Evolutionary conservation across 2,113 vertebrate species (phyloP).

Genomic region (Indicator maculatus): DNA sequence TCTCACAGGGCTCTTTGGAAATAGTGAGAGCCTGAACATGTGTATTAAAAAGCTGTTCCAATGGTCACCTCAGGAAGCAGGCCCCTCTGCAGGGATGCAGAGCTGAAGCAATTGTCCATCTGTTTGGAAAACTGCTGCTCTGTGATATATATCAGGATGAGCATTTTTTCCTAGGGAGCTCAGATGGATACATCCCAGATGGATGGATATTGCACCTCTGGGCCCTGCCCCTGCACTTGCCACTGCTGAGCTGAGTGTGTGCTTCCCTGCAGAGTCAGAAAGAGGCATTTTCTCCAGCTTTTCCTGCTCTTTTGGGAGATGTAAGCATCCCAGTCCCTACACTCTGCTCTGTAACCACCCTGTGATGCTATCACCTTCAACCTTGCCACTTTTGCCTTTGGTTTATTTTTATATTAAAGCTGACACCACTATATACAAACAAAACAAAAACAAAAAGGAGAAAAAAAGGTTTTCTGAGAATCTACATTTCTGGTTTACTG

Average conservation of each 20-base stretch:
- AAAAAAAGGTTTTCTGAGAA: background rate
- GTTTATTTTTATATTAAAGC: background rate
- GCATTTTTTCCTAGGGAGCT: background rate
- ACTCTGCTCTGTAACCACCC: background rate
- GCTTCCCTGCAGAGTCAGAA: background rate
- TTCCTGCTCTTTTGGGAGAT: background rate
- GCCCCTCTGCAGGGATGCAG: background rate
- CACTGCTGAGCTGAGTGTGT: rapidly evolving
- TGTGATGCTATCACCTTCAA: background rate
- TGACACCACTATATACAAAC: background rate
- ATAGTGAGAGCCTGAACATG: background rate
- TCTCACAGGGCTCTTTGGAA: background rate
- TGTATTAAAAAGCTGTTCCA: background rate
- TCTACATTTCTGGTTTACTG: background rate
- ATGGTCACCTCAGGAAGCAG: background rate
- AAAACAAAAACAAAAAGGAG: background rate
- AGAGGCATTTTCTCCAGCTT: background rate
- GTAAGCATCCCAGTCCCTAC: background rate
- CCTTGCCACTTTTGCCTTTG: background rate
- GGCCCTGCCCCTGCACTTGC: background rate
- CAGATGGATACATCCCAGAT: background rate
- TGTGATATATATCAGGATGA: background rate
- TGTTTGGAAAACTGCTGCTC: background rate
- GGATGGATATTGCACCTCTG: too few relatives aligned
- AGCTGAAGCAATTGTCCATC: background rate